phyloP scores from a whole-genome alignment of 2,797 vertebrate genomes.

The Nyctalus aviator region DNA sequence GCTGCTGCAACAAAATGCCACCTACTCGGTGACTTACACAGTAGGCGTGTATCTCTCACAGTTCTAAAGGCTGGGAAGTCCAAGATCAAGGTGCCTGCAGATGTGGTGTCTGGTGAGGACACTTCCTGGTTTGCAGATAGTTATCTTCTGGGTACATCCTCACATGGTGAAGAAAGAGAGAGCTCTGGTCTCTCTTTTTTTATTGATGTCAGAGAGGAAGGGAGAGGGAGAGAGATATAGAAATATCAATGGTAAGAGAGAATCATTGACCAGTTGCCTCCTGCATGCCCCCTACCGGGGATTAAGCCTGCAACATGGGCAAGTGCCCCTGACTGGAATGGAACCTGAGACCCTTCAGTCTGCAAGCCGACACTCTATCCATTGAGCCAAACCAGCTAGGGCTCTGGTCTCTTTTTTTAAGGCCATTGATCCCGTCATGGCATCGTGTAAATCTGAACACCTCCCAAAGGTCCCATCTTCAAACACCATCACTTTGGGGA shows the following conservation, averaged over 20 bases:
- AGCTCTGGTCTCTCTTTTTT: no score
- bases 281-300: no score
- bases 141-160: neutral
- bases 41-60: neutral
- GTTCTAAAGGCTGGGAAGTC: neutral
- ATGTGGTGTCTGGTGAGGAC: neutral
- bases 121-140: neutral
- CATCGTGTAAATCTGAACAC: neutral
- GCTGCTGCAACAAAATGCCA: accelerated
- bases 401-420: neutral
- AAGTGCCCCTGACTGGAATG: no score
- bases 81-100: neutral
- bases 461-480: neutral
- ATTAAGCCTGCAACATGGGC: no score
- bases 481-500: neutral
- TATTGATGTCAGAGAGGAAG: no score
- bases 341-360: no score
- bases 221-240: no score
- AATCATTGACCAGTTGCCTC: no score
- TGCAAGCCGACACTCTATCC: no score
- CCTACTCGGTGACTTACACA: neutral
- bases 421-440: neutral
- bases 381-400: no score
- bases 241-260: no score
- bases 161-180: neutral